Percentiles rank a stretch among this genome's conserved stretches.
Evolutionary conservation across 2,888 invertebrate species (phyloP).

Genomic region (Brachyopa scutellaris): DNA sequence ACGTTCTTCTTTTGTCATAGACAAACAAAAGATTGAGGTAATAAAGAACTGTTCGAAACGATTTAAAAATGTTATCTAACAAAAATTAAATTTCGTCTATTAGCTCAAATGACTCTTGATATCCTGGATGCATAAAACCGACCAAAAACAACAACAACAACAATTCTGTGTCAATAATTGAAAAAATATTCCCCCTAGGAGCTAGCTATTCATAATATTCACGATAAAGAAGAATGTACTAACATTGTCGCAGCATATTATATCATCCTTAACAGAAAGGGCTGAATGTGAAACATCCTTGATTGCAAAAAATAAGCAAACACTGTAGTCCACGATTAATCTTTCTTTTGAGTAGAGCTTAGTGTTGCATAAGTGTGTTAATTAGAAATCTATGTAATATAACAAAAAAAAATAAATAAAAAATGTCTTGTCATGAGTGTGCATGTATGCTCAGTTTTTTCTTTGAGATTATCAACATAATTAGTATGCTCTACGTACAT

Average conservation of each 20-base stretch:
- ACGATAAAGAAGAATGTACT: not conserved
- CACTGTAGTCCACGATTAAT: conserved; percentile 3
- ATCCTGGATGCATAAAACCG: no score
- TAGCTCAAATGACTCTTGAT: no score
- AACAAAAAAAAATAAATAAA: not conserved
- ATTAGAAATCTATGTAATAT: conserved; percentile 16
- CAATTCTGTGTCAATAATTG: no score
- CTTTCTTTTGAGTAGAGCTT: conserved; percentile 14
- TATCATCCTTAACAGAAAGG: not conserved
- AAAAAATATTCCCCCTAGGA: no score
- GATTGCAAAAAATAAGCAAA: not conserved
- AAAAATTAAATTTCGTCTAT: not conserved
- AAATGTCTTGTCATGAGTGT: not conserved
- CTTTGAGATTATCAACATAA: not conserved
- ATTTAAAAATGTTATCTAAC: not conserved
- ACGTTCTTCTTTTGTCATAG: not conserved
- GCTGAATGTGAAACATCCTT: not conserved
- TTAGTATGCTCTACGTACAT: not conserved
- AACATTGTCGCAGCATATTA: not conserved
- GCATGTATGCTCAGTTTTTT: not conserved
- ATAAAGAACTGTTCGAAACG: not conserved
- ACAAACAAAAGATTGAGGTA: not conserved
- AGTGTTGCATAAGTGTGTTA: conserved; percentile 5
- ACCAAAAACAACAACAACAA: no score
- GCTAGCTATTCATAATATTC: not conserved